phyloP scores from a whole-genome alignment of 2,888 invertebrate genomes.

The Cosmia trapezina region DNA sequence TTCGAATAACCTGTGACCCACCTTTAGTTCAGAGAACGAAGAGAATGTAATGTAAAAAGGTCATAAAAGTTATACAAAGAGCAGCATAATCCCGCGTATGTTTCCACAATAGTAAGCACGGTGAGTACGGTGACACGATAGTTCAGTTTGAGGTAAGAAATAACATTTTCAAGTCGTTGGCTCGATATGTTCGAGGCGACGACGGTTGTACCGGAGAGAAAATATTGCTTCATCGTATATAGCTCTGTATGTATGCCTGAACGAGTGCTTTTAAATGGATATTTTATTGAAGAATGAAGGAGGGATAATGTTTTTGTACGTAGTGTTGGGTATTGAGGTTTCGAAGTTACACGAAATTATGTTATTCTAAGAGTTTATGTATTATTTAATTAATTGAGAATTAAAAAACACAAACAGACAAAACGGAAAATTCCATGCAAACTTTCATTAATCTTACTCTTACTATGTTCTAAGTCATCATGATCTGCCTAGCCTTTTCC shows the following conservation, averaged over 20 bases:
- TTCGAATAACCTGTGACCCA: too few relatives aligned
- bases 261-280: constrained; percentile 12
- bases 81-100: constrained; percentile 21
- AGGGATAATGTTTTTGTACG: not conserved
- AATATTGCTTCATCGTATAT: constrained; percentile 40
- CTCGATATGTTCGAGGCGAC: constrained; percentile 19
- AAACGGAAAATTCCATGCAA: too few relatives aligned
- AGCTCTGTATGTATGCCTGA: not conserved
- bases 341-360: too few relatives aligned
- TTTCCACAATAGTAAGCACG: constrained; percentile 35
- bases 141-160: constrained; percentile 59
- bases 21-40: too few relatives aligned
- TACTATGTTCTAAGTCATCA: too few relatives aligned
- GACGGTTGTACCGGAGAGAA: constrained; percentile 30
- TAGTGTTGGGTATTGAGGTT: not conserved
- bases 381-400: too few relatives aligned
- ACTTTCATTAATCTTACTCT: too few relatives aligned
- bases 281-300: constrained; percentile 8
- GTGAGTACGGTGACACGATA: constrained; percentile 36
- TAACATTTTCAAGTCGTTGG: constrained; percentile 63
- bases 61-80: not conserved
- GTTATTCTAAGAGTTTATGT: too few relatives aligned
- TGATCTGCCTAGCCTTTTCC: not conserved
- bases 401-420: too few relatives aligned
- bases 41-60: not conserved